Conservation (phyloP, 1,140 invertebrate genomes). For the Panonychus citri region DNA sequence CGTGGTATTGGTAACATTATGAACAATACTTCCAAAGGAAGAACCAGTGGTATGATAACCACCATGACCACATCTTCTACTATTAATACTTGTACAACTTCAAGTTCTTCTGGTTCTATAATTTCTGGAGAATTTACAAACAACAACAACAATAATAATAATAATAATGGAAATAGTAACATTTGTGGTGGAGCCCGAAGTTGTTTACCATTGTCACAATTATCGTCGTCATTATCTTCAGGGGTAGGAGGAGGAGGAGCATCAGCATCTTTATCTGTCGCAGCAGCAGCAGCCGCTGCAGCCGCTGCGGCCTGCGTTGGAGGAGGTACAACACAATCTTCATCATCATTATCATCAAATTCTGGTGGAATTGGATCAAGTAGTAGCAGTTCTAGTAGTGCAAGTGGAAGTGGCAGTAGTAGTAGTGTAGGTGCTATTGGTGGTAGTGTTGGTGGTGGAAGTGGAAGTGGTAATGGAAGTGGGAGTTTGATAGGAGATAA, state of each 20-base stretch:
- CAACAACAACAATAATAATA: too few species aligned
- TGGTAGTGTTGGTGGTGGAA: not conserved
- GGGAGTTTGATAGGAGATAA: not conserved
- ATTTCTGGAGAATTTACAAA: too few species aligned
- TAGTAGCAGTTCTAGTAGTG: not conserved
- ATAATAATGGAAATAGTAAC: too few species aligned
- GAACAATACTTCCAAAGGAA: too few species aligned
- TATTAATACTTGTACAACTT: too few species aligned
- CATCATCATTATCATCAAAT: not conserved
- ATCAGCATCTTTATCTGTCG: constrained; percentile 15
- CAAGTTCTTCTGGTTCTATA: too few species aligned
- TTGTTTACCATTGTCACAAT: too few species aligned
- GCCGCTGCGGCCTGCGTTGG: not conserved
- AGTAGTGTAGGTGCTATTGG: not conserved
- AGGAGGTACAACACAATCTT: not conserved
- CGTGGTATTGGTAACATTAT: too few species aligned
- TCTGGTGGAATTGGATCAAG: not conserved
- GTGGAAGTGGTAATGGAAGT: not conserved
- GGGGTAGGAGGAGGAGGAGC: not conserved
- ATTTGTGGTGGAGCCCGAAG: not conserved
- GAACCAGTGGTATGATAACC: too few species aligned
- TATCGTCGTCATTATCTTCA: not conserved
- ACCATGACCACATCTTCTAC: too few species aligned
- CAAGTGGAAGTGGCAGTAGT: not conserved
- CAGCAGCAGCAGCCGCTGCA: not conserved